A percentile compares a stretch with the other conserved stretches of the same genome.
These are phyloP conservation scores for Sipunculus nudus DNA, from an alignment of 2,888 invertebrate species.

Conservation along the genomic window DNA sequence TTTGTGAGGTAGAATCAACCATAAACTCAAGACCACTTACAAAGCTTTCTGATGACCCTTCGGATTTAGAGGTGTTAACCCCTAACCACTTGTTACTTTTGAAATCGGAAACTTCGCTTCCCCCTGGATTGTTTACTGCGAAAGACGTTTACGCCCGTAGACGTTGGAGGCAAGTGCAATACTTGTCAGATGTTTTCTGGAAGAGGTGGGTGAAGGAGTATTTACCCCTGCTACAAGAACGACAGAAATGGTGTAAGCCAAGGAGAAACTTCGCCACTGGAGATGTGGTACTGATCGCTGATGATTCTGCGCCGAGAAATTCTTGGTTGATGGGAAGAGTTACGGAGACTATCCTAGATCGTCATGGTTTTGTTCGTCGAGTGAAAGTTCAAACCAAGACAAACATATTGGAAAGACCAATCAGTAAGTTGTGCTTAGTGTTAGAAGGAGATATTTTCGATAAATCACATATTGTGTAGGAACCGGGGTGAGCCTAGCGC, in stretches of 20 bases:
- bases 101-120: not conserved
- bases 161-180: conserved; percentile 32
- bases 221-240: conserved; percentile 13
- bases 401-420: too few species aligned
- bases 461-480: too few species aligned
- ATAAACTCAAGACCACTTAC: not conserved
- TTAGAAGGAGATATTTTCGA: too few species aligned
- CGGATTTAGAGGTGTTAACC: not conserved
- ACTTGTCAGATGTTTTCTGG: conserved; percentile 27
- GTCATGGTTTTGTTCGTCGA: not conserved
- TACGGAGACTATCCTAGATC: not conserved
- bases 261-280: conserved; percentile 9
- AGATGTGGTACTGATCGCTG: conserved; percentile 18
- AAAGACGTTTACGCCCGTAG: conserved; percentile 20
- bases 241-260: conserved; percentile 12
- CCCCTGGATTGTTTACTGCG: conserved; percentile 21
- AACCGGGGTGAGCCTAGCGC: too few species aligned
- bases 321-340: conserved; percentile 18
- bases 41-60: not conserved
- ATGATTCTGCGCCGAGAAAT: conserved; percentile 19
- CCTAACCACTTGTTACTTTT: not conserved
- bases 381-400: too few species aligned
- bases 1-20: conserved; percentile 4
- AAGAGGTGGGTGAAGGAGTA: conserved; percentile 23
- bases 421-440: too few species aligned